A percentile compares a stretch with the other conserved stretches of the same genome.
These are phyloP conservation scores for Peromyscus melanophrys DNA, from an alignment of 2,797 vertebrate genomes.

Conservation along the genomic window DNA sequence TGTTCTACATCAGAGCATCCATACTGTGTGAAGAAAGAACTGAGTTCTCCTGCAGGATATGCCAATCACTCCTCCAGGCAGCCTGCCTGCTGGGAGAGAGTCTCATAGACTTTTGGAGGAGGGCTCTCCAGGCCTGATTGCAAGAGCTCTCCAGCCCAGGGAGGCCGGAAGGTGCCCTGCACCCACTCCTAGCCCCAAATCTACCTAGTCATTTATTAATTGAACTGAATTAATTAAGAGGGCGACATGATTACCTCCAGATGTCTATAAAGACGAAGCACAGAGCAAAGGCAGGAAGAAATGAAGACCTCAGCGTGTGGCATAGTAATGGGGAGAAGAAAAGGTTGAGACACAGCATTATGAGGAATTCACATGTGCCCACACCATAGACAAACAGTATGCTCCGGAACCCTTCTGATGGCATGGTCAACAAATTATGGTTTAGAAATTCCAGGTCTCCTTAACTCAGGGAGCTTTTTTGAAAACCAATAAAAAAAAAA, in stretches of 20 bases:
- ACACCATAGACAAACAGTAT: background rate
- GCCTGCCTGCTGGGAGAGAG: slow-evolving; percentile 44
- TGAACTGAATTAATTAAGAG: slow-evolving; percentile 73
- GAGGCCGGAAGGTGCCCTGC: slow-evolving; percentile 54
- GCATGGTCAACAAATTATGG: background rate
- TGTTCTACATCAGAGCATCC: background rate
- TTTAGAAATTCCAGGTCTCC: background rate
- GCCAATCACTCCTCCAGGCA: slow-evolving; percentile 57
- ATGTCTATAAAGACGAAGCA: slow-evolving; percentile 61
- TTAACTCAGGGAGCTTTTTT: background rate
- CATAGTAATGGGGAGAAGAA: background rate
- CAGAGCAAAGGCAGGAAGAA: background rate
- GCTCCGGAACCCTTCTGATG: background rate
- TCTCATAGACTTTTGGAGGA: slow-evolving; percentile 13
- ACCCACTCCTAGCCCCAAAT: slow-evolving; percentile 38
- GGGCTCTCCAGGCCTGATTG: slow-evolving; percentile 71
- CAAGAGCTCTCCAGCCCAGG: slow-evolving; percentile 42
- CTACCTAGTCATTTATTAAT: slow-evolving; percentile 72
- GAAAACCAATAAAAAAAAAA: background rate
- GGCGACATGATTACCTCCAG: slow-evolving; percentile 67
- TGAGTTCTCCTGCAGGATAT: background rate
- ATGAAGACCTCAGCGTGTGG: background rate
- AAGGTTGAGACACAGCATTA: fast-evolving
- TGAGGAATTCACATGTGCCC: no score
- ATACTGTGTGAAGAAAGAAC: background rate